Evolutionary conservation across 1,140 invertebrate genomes (phyloP).

Genomic region (Diploscapter pachys): DNA sequence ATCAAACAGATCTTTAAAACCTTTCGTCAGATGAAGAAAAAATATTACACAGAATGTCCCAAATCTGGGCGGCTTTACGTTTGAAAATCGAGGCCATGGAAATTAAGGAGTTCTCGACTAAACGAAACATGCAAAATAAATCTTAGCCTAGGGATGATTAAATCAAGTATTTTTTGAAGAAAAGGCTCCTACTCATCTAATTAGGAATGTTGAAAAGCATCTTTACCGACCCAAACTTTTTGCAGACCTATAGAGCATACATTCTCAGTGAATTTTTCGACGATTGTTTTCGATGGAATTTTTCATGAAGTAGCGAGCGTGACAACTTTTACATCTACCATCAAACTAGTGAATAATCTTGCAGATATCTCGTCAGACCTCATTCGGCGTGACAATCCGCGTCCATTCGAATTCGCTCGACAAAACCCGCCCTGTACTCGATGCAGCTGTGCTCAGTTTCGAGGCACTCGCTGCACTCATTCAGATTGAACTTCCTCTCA

Average conservation of each 20-base stretch:
- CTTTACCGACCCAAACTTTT: too few relatives aligned
- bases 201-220: too few relatives aligned
- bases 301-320: background rate
- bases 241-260: too few relatives aligned
- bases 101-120: too few relatives aligned
- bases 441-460: conserved; percentile 16
- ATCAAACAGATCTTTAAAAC: too few relatives aligned
- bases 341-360: conserved; percentile 8
- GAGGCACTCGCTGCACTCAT: conserved; percentile 22
- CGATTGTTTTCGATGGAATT: background rate
- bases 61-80: too few relatives aligned
- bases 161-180: background rate
- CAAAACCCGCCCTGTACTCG: conserved; percentile 22
- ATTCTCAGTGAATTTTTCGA: background rate
- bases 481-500: conserved; percentile 23
- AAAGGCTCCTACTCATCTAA: background rate
- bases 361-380: conserved; percentile 33
- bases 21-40: too few relatives aligned
- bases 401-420: conserved; percentile 13
- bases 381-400: conserved; percentile 31
- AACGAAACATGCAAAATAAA: too few relatives aligned
- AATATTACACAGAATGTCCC: too few relatives aligned
- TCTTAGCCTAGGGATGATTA: too few relatives aligned
- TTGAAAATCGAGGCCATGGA: too few relatives aligned
- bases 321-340: background rate